Percentiles rank a stretch among this genome's conserved stretches.
These are phyloP conservation scores for Octodon degus DNA, from an alignment of 2,113 vertebrate species.

Conservation along the genomic window DNA sequence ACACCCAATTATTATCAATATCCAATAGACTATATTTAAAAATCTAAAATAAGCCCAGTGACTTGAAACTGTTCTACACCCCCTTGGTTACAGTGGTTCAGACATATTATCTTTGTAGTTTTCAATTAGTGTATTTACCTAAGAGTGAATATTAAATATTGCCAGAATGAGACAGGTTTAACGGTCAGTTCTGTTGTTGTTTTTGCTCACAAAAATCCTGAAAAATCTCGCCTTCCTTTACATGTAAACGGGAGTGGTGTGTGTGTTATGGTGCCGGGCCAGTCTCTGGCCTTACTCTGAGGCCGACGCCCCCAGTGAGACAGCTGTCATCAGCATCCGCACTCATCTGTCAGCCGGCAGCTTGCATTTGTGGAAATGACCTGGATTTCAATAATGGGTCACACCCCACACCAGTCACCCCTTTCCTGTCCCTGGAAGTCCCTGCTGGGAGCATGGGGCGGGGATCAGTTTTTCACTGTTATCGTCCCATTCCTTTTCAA, in stretches of 20 bases:
- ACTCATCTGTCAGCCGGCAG: not conserved
- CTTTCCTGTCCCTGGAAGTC: not conserved
- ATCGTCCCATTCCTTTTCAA: not conserved
- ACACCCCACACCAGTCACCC: not conserved
- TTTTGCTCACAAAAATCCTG: not conserved
- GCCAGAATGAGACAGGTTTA: not conserved
- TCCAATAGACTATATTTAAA: not conserved
- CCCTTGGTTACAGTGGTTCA: not conserved
- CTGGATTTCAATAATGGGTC: not conserved
- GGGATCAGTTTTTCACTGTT: too few relatives aligned
- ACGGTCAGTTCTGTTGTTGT: not conserved
- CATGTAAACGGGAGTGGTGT: too few relatives aligned
- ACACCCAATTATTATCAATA: not conserved
- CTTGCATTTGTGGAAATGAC: not conserved
- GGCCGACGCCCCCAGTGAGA: too few relatives aligned
- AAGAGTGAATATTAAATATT: conserved; percentile 13
- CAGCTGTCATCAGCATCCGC: not conserved
- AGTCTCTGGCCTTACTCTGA: too few relatives aligned
- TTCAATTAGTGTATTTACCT: not conserved
- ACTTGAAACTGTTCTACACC: not conserved
- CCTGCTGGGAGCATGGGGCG: not conserved
- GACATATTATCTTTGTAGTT: not conserved
- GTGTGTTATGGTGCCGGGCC: too few relatives aligned
- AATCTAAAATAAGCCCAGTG: not conserved
- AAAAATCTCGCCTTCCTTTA: not conserved